phyloP scores from a whole-genome alignment of 2,113 vertebrate species.

The Gallinago jamesoni region DNA sequence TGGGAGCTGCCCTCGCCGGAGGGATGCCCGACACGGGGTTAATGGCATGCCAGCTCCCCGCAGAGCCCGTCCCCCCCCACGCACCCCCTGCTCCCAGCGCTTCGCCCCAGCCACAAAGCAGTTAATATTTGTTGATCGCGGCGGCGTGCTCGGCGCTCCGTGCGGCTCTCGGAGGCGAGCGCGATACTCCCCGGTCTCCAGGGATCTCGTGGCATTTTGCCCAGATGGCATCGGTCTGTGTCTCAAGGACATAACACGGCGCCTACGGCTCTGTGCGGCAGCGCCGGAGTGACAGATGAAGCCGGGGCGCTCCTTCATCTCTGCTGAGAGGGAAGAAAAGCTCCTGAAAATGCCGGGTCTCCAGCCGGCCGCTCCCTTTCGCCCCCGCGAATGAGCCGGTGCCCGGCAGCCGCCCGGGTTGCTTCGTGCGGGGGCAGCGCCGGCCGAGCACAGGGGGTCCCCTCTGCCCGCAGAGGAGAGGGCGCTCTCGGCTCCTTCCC shows the following conservation, averaged over 20 bases:
- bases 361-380: neutral
- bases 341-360: neutral
- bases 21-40: too few relatives aligned
- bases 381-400: neutral
- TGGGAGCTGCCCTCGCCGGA: neutral
- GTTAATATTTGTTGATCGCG: neutral
- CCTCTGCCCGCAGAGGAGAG: neutral
- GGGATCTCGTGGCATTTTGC: constrained; percentile 11
- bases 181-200: neutral
- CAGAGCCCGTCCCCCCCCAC: neutral
- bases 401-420: neutral
- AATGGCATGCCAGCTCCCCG: neutral
- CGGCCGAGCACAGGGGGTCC: neutral
- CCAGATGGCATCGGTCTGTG: constrained; percentile 18
- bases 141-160: neutral
- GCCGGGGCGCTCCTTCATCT: neutral
- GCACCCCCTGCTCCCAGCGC: neutral
- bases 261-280: neutral
- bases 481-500: neutral
- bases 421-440: neutral
- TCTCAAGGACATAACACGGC: neutral
- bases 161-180: neutral
- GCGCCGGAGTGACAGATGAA: neutral
- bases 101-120: neutral
- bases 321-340: neutral